Evolutionary conservation across 2,113 vertebrate genomes (phyloP), one percentile per base, ranked within the genome.

Genomic region (Dasyornis broadbenti): DNA sequence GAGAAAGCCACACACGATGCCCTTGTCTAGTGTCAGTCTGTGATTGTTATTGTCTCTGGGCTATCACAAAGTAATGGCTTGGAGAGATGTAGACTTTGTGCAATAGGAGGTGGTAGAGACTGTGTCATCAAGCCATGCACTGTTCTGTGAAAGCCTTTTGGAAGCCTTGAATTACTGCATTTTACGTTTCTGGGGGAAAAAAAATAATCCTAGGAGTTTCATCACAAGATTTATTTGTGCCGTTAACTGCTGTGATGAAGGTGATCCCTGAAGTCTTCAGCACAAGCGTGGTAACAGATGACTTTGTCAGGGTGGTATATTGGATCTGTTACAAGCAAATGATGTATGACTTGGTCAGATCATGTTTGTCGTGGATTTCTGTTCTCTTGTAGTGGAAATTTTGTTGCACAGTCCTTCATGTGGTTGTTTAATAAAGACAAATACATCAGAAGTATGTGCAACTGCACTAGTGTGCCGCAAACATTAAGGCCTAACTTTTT

Each of bases 221-320:
- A n/a, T 45, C 44, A 23, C 15, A 61, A 91, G 89, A 84, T 89
- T 82, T 92, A 86, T 89, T 80, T 84, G 70, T 4, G 19, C 57
- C 0, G 16, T 83, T 89, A 82, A 70, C 60, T 53, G 75, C 84
- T 63, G 56, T 89, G 78, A 86, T 84, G 86, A 92, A 80, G 50
- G 89, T 94, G 89, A 92, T 93, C 87, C 88, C 50, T 39, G 86
- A 64, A 93, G 86, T 94, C 77, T 95, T 94, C 83, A 91, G 86
- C 73, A 57, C 60, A 82, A 70, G 79, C 76, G 42, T 28, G 75
- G 81, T 96, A 96, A 97, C 71, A 69, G 95, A 97, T 97, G 92
- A 88, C 81, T 87, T 50, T 66, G 80, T 94, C 91, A 56, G 70
- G 26, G 49, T 1, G 1, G 73, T 87, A 45, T 92, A 96, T 88